Conservation (phyloP, 2,113 vertebrate genomes). For the Cheirogaleus medius region DNA sequence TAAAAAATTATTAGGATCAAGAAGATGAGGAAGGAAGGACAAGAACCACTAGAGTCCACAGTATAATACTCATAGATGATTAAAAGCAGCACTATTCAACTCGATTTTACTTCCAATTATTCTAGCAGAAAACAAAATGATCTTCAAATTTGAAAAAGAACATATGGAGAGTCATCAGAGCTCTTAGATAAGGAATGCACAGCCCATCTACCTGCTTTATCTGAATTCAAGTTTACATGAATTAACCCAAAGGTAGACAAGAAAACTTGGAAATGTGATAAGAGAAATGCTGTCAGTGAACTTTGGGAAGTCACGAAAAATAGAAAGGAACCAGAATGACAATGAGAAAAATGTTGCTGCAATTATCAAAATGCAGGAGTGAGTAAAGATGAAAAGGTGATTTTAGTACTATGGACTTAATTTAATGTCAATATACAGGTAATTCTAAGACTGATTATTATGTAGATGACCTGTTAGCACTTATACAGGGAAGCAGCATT, state of each 20-base stretch:
- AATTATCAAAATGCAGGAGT: not conserved
- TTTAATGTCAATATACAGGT: not conserved
- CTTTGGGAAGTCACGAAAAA: not conserved
- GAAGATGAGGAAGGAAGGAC: not conserved
- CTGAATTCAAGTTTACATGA: slow-evolving; percentile 42
- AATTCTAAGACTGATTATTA: slow-evolving; percentile 1
- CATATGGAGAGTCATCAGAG: not conserved
- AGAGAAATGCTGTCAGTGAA: not conserved
- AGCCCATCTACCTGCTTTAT: not conserved
- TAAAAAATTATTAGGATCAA: not conserved
- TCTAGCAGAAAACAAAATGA: slow-evolving; percentile 56
- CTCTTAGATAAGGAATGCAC: not conserved
- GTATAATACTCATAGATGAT: not conserved
- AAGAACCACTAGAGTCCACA: not conserved
- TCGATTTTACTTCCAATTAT: slow-evolving; percentile 30
- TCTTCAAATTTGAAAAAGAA: not conserved
- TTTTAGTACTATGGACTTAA: not conserved
- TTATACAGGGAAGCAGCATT: not conserved
- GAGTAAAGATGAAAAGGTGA: not conserved
- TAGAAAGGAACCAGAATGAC: not conserved
- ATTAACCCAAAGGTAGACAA: not conserved
- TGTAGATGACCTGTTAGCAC: not conserved
- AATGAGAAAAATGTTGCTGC: slow-evolving; percentile 5
- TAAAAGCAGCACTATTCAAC: slow-evolving; percentile 2
- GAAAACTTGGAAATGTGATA: not conserved